A percentile compares a stretch with the other conserved stretches of the same genome.
Conservation (phyloP, 2,888 invertebrate species). For the Polyommatus icarus region DNA sequence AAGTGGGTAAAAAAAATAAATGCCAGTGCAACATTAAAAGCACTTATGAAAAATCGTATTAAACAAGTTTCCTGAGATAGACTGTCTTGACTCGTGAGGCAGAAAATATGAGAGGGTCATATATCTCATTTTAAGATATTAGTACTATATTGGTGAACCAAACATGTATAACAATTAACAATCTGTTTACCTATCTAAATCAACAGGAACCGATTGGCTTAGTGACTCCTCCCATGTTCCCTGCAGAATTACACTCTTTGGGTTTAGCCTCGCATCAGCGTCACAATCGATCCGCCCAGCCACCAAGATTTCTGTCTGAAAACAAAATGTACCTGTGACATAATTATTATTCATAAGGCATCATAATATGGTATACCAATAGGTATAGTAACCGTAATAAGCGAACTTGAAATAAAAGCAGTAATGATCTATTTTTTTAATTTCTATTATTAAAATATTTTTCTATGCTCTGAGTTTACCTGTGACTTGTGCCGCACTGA, state of each 20-base stretch:
- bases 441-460: no score
- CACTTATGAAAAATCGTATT: no score
- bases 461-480: conserved; percentile 48
- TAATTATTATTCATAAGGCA: no score
- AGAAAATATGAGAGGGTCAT: no score
- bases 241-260: conserved; percentile 85
- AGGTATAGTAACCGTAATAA: no score
- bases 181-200: conserved; percentile 62
- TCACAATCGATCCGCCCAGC: conserved; percentile 90
- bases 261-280: conserved; percentile 85
- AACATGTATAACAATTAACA: conserved; percentile 34
- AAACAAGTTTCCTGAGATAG: no score
- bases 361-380: no score
- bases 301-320: conserved; percentile 64
- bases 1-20: no score
- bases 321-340: background rate
- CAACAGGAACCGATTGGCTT: conserved; percentile 70
- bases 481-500: conserved; percentile 73
- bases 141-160: background rate
- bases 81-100: no score
- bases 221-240: conserved; percentile 80
- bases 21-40: no score
- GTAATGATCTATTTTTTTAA: background rate
- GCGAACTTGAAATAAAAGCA: no score
- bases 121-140: no score